phyloP scores from a whole-genome alignment of 2,113 vertebrate species.

The Ellobius talpinus region DNA sequence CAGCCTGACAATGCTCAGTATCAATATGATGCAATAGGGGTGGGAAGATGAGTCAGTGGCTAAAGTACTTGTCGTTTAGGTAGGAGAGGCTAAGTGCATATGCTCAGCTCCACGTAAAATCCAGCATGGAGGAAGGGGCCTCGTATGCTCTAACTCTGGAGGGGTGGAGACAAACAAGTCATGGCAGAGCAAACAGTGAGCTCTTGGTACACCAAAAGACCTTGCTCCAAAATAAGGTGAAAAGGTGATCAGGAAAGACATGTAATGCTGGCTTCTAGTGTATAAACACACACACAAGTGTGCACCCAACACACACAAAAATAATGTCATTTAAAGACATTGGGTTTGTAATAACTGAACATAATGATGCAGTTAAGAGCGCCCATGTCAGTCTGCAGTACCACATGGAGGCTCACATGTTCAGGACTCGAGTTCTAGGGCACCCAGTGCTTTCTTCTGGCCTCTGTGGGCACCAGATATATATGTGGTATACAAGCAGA shows the following conservation, averaged over 20 bases:
- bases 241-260: not conserved
- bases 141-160: not conserved
- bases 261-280: not conserved
- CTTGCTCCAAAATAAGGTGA: not conserved
- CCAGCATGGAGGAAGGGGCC: not conserved
- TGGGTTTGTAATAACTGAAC: not conserved
- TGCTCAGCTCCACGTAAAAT: not conserved
- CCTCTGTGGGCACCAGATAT: not conserved
- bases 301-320: not conserved
- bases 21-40: not conserved
- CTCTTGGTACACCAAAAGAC: not conserved
- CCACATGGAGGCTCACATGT: not conserved
- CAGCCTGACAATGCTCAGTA: not conserved
- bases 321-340: not conserved
- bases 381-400: not conserved
- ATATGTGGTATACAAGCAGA: not conserved
- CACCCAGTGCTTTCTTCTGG: not conserved
- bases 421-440: not conserved
- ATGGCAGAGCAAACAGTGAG: not conserved
- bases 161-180: no score
- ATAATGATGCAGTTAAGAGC: not conserved
- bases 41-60: not conserved
- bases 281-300: not conserved
- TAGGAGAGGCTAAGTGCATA: not conserved
- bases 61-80: no score